Conservation (phyloP, 2,888 invertebrate species). For the Ferdinandea cuprea region DNA sequence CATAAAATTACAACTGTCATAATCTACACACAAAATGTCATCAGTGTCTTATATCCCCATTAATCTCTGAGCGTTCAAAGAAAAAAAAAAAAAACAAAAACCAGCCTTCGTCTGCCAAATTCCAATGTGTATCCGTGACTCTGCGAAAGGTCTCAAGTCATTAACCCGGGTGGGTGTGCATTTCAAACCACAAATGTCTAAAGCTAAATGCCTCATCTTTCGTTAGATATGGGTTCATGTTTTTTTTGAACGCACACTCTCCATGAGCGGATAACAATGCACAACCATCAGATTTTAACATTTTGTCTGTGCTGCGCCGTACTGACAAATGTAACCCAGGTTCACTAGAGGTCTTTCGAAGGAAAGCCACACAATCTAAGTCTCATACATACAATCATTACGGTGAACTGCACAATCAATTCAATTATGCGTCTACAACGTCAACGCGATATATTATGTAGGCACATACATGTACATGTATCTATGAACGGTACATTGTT, state of each 20-base stretch:
- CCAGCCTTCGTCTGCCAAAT: not conserved
- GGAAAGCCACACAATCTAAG: conserved; percentile 11
- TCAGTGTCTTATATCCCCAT: not conserved
- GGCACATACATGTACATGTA: too few species aligned
- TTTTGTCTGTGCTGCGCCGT: not conserved
- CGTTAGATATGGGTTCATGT: conserved; percentile 1
- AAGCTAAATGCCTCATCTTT: not conserved
- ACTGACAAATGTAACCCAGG: conserved; percentile 12
- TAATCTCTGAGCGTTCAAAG: not conserved
- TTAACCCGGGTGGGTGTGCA: not conserved
- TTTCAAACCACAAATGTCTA: not conserved
- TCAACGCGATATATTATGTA: not conserved
- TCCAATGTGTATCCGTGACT: not conserved
- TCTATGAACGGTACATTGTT: conserved; percentile 2
- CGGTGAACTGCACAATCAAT: conserved; percentile 21
- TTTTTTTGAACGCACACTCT: not conserved
- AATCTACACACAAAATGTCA: not conserved
- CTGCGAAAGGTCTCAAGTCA: not conserved
- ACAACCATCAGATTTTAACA: not conserved
- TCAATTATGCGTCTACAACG: conserved; percentile 33
- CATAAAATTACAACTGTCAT: too few species aligned
- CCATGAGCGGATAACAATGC: conserved; percentile 1
- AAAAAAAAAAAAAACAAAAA: too few species aligned
- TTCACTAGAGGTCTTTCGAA: conserved; percentile 12
- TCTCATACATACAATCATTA: not conserved